Evolutionary conservation across 2,797 vertebrate genomes (phyloP).

Genomic region (Acridotheres tristis): DNA sequence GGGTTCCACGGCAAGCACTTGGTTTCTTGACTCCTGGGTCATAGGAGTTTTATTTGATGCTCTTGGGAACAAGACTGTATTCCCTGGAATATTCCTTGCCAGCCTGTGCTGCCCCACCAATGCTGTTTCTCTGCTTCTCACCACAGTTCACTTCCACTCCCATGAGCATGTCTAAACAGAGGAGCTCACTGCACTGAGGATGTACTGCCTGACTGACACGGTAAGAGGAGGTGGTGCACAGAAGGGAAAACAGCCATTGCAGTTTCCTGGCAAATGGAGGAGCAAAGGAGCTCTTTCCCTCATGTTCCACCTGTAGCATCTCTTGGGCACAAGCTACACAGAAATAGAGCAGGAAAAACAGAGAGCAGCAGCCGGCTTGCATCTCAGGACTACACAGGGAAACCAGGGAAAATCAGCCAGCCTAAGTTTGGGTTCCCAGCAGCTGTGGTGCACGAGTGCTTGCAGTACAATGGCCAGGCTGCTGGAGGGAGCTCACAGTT

Average conservation of each 20-base stretch:
- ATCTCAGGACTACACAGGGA: not conserved
- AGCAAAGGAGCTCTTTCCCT: not conserved
- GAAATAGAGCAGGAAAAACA: not conserved
- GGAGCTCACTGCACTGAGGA: not conserved
- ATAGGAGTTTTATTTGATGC: not conserved
- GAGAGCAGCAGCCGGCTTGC: not conserved
- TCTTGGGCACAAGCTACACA: not conserved
- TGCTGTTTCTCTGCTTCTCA: not conserved
- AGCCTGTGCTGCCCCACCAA: not conserved
- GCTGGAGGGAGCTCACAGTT: constrained; percentile 50
- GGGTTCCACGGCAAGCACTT: not conserved
- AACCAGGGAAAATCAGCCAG: not conserved
- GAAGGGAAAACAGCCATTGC: not conserved
- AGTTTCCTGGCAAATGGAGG: not conserved
- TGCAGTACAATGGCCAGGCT: not conserved
- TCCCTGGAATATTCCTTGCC: not conserved
- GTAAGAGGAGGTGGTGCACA: not conserved
- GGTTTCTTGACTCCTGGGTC: not conserved
- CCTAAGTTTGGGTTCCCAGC: not conserved
- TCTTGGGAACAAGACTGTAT: not conserved
- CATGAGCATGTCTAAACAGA: not conserved
- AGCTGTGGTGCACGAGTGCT: not conserved
- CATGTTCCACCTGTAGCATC: not conserved
- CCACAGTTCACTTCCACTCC: not conserved
- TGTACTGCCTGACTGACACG: not conserved